Base-by-base conservation (phyloP, 2,113 vertebrate species). In the Dascyllus trimaculatus region DNA sequence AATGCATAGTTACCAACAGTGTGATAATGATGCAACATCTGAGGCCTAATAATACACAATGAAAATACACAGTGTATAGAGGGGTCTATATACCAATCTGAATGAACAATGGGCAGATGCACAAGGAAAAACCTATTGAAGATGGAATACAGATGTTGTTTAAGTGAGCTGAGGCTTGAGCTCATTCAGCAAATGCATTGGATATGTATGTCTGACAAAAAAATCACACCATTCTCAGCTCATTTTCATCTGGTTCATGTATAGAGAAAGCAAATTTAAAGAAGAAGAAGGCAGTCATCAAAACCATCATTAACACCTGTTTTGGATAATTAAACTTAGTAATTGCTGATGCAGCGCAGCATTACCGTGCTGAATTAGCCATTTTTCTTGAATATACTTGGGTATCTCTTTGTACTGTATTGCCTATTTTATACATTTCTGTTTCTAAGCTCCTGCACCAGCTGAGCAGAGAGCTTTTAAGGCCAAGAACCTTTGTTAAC, bases 251-350 rank as follows among this genome's bases (percentile, higher is more conserved):
- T 2, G 19, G 6, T 19, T 25, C 5, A 53, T 48, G 24, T n/a
- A 24, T 32, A 10, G 24, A n/a, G 10, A 75, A 40, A 21, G 19
- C 32, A 35, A 35, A 32, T 65, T 52, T 10, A 24, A 40, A 26
- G 11, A n/a, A 48, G 32, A 18, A 22, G 29, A 9, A 6, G 35
- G 1, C 17, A 29, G 22, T 22, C n/a, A 67, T 24, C n/a, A n/a
- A 24, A 22, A 10, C 19, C 66, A 62, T 38, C 54, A 22, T 43
- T n/a, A 32, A n/a, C 60, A 45, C 65, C 13, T 78, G 59, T 60
- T 83, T 19, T 32, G 46, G 78, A 70, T 61, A 68, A 75, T 84
- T 59, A 11, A 4, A 43, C 46, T 35, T 43, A 69, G 46, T 65
- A 65, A 66, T 38, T 70, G 64, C 58, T 71, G 57, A 81, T 57